These are phyloP conservation scores for Eupeodes latifasciatus DNA, from an alignment of 2,888 invertebrate genomes.

Conservation along the genomic window DNA sequence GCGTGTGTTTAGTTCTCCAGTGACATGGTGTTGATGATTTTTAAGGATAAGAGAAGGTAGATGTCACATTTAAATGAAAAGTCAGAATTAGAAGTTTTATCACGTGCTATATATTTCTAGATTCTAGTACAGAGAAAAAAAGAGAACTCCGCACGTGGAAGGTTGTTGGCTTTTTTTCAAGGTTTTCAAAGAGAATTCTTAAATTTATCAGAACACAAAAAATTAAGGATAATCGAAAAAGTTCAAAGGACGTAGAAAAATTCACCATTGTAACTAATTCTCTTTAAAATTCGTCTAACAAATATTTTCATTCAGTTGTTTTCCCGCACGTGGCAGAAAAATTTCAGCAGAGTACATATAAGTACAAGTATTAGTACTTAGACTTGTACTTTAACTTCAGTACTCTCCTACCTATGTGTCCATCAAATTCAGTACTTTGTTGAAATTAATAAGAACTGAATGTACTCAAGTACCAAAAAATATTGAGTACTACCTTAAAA, in stretches of 20 bases:
- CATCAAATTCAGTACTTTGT: too few relatives aligned
- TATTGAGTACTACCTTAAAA: too few relatives aligned
- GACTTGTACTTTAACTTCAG: too few relatives aligned
- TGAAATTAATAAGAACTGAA: too few relatives aligned
- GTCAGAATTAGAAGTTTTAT: conserved; percentile 71
- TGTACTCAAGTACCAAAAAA: too few relatives aligned
- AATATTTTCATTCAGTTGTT: too few relatives aligned
- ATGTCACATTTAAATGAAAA: conserved; percentile 73
- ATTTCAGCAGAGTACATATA: too few relatives aligned
- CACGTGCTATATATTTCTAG: conserved; percentile 45
- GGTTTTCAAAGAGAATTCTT: conserved; percentile 43
- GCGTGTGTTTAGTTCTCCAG: not conserved
- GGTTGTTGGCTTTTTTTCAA: conserved; percentile 56
- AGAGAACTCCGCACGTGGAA: conserved; percentile 59
- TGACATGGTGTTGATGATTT: conserved; percentile 9
- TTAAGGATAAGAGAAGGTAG: conserved; percentile 4
- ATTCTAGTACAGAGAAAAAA: not conserved
- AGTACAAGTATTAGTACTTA: too few relatives aligned
- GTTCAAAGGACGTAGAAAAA: not conserved
- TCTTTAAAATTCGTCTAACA: too few relatives aligned
- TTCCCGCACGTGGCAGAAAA: too few relatives aligned
- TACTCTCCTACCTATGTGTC: too few relatives aligned
- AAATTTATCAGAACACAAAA: conserved; percentile 33
- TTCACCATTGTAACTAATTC: too few relatives aligned
- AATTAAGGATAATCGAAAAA: not conserved